Conservation (phyloP, 1,140 invertebrate genomes). For the Atta cephalotes region DNA sequence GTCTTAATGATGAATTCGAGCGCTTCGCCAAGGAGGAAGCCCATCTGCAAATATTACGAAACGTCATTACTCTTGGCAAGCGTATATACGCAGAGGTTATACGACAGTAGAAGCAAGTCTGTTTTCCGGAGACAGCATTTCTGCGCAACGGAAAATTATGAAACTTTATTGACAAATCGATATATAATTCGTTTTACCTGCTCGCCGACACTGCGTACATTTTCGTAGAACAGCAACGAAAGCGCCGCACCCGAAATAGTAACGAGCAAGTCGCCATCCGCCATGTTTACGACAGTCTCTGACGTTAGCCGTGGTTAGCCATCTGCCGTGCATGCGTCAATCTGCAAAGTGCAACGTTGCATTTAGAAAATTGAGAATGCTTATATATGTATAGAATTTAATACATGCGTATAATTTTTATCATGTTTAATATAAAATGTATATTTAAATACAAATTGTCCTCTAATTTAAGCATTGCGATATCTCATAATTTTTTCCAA, state of each 20-base stretch:
- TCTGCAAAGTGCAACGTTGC: not conserved
- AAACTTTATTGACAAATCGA: not conserved
- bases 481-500: not conserved
- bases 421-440: not conserved
- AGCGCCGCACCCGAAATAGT: slow-evolving; percentile 87
- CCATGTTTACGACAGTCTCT: slow-evolving; percentile 80
- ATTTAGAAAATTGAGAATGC: not conserved
- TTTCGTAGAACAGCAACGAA: slow-evolving; percentile 89
- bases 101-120: slow-evolving; percentile 1
- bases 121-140: not conserved
- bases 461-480: not conserved
- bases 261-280: slow-evolving; percentile 80
- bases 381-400: too few species aligned
- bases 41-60: slow-evolving; percentile 86
- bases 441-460: not conserved
- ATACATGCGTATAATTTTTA: not conserved
- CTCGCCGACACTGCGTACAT: slow-evolving; percentile 86
- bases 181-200: slow-evolving; percentile 84
- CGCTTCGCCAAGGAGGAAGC: slow-evolving; percentile 89
- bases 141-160: not conserved
- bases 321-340: not conserved
- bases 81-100: slow-evolving; percentile 24
- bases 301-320: slow-evolving; percentile 16
- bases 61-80: slow-evolving; percentile 12
- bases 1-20: slow-evolving; percentile 88